Base-by-base conservation (phyloP, 2,888 invertebrate genomes). In the Parascotia fuliginaria region DNA sequence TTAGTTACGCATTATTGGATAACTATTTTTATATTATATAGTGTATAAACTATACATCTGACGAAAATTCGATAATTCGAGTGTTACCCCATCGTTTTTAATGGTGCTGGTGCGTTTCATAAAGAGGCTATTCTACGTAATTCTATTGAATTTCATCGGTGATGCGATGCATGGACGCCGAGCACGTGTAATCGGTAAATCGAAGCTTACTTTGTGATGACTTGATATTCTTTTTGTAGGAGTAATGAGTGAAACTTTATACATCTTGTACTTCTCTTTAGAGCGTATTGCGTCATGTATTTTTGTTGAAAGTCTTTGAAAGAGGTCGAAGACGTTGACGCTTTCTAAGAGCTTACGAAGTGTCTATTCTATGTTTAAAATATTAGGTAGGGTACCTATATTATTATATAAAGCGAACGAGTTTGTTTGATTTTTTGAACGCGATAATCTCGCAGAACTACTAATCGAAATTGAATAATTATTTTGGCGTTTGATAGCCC, bases 141-240 rank as follows among this genome's bases (percentile, higher is more conserved):
- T 64, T 59, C 64, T 46, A 63, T 64, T 68, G 41, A 64, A 67
- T 60, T 64, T 63, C 56, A 58, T 53, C 42, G 54, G 29, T 45
- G 61, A 64, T 51, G 57, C 62, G 58, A 45, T 58, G 65, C 60
- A 58, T 52, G 55, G 38, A 58, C 54, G 43, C 48, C 31, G 55
- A 51, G 60, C 60, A 65, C 65, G 49, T 60, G 60, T 65, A 68
- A 68, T 73, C 66, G 60, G 65, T 66, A 69, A 73, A 70, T 72
- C 61, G 70, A 70, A 61, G 63, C 60, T 42, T 58, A 53, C 62
- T 70, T 62, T 65, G n/a, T n/a, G 53, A 60, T 59, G 46, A 55
- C 50, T 47, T 40, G 32, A 49, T 41, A 38, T 67, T 64, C 43
- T 40, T 59, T 65, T 39, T 65, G 62, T 61, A 44, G 53, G 60